Percentiles rank a stretch among this genome's conserved stretches.
These are phyloP conservation scores for Acropora yongei DNA, from an alignment of 64 coral and sea anemone species.

Conservation along the genomic window DNA sequence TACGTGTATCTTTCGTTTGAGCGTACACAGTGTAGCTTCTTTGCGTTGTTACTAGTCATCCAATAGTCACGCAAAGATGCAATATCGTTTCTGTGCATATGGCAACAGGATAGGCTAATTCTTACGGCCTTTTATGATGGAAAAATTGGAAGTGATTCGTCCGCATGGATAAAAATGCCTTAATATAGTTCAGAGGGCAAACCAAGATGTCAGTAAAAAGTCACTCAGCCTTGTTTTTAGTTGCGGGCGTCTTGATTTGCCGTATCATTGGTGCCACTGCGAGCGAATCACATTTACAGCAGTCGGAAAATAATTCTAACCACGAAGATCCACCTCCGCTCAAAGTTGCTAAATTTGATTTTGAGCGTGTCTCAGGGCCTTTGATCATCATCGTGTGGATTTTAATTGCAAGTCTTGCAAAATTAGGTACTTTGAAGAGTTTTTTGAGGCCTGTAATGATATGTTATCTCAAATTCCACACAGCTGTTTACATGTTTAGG, in stretches of 20 bases:
- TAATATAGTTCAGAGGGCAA: neutral
- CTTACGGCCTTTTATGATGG: neutral
- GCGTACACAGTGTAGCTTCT: neutral
- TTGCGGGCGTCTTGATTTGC: slow-evolving; percentile 12
- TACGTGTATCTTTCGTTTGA: neutral
- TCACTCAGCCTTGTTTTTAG: neutral
- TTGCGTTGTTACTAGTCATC: too few relatives aligned
- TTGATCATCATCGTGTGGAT: slow-evolving; percentile 85
- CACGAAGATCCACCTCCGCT: slow-evolving; percentile 22
- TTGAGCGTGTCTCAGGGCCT: slow-evolving; percentile 55
- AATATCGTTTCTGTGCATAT: too few relatives aligned
- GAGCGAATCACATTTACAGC: neutral
- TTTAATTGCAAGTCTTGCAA: slow-evolving; percentile 84
- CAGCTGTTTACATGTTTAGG: neutral
- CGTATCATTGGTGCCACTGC: neutral
- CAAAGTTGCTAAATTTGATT: slow-evolving; percentile 84
- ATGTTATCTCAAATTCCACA: neutral
- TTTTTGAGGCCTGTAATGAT: neutral
- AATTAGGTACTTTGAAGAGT: slow-evolving; percentile 68
- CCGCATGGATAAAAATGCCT: neutral
- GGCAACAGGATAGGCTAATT: too few relatives aligned
- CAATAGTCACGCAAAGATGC: too few relatives aligned
- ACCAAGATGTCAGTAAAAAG: slow-evolving; percentile 7
- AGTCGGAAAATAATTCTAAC: too few relatives aligned
- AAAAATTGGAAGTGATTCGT: neutral